Evolutionary conservation across 2,797 vertebrate species (phyloP), one percentile per base, ranked within the genome.

Genomic region (Acridotheres tristis): DNA sequence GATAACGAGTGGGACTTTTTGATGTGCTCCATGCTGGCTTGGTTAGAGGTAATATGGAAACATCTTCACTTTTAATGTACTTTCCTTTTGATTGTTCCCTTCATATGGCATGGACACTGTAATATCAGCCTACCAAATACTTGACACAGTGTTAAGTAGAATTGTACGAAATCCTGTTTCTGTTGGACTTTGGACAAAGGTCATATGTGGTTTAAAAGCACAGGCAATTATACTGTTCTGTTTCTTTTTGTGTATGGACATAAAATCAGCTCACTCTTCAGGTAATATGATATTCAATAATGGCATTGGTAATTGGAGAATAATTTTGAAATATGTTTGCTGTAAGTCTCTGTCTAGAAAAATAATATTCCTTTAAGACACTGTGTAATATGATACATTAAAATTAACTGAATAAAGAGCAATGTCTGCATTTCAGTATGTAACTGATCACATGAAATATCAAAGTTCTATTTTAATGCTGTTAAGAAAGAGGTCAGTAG

Each of bases 1-100:
- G 97, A 97, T 89, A 96, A 71, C 5, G 99, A 99, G 74, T 99
- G 99, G 99, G 99, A 99, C 96, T 99, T 99, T 71, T 86, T 99
- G 93, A 98, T 99, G 96, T 99, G 99, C 92, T 99, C 99, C 36
- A 99, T 99, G 99, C 94, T 99, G 91, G 98, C 99, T 40, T 99
- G 99, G 99, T 91, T 99, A 94, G 99, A 99, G 98, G 99, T 99
- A 97, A 98, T 62, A 26, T 27, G 22, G 47, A 53, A 71, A n/a
- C 42, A 57, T 72, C 38, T 74, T 53, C 23, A 36, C 48, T 94
- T 89, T 18, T 51, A 34, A 34, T 68, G 15, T n/a, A 13, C 34
- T 59, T 79, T 36, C 3, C 7, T 65, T 57, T 59, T 55, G 23
- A 50, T 88, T 57, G 23, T 86, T 53, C 36, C 11, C 34, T 88